Base-by-base conservation (phyloP, 2,797 vertebrate species). In the Myotis findleyi region DNA sequence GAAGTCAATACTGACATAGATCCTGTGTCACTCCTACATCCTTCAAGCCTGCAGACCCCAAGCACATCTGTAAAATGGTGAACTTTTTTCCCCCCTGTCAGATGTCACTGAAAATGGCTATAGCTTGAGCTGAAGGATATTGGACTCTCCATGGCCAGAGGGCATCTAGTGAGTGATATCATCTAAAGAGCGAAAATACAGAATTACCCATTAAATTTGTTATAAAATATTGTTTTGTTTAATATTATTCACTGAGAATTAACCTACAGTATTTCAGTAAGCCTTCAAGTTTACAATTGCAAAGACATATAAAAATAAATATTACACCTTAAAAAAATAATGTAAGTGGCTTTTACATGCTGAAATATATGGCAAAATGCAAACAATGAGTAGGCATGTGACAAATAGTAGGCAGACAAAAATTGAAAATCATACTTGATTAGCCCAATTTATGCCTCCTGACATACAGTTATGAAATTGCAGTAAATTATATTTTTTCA, bases 361-460 rank as follows among this genome's bases (percentile, higher is more conserved):
- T 96, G 93, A 94, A 71, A 49, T 96, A 85, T 27, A 95, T 25
- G 44, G 38, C 8, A 80, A 96, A 75, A 89, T 13, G 1, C 7
- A 84, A 59, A 38, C 73, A 89, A 75, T 84, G 80, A 36, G 66
- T 69, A 23, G 20, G 20, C 20, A 96, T 68, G 90, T 33, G 92
- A 89, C 27, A 68, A 84, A 53, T 36, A 93, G 69, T 97, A 73
- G 91, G 95, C 88, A 23, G 88, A 81, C 59, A 94, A 17, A 2
- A 71, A 79, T 6, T 1, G 64, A 73, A 94, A 94, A 20, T 95
- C 36, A 82, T 86, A 93, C 96, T 90, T 75, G 95, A 76, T 80
- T 95, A 95, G 27, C 75, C 75, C 76, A 93, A 82, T 5, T 95
- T 97, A 95, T 96, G 91, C 96, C 97, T 97, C 41, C 97, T 98